Base-by-base conservation (phyloP, 2,888 invertebrate genomes). In the Panorpa germanica region DNA sequence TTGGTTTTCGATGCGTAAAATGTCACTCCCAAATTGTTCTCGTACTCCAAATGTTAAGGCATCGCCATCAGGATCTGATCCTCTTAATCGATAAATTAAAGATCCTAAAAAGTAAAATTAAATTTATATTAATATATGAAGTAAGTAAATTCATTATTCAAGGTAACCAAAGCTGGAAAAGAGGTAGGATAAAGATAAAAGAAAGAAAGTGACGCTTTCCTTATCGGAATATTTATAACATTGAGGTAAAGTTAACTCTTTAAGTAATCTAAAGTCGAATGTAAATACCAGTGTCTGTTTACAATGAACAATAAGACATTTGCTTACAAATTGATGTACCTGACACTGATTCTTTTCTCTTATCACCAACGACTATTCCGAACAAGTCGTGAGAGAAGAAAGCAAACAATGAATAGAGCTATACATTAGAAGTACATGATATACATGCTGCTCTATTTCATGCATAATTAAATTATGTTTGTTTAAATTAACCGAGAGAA, bases 1-100 rank as follows among this genome's bases (percentile, higher is more conserved):
- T 43, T 70, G 65, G 55, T 73, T 80, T 60, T 85, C 80, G 44
- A 90, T 71, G 49, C 74, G 66, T 49, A 90, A 70, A 39, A 88
- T 70, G 52, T 83, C 78, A 53, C 78, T 77, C 44, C 77, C 81
- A 27, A 71, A 64, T 42, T 81, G 75, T 39, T 78, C 71, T 45
- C 73, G 65, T 36, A 86, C 68, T 30, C 85, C 86, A 53, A 90
- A 90, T 41, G 63, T 68, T 39, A 90, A 55, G 32, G 65, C 57
- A 57, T 90, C 88, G 36, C 80, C 81, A 47, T 90, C 90, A 16
- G 80, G 75, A 60, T 90, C 90, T 41, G 68, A 63, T 41, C 80
- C 90, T 46, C 69, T 64, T 36, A 90, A 61, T 37, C 73, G 70
- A 60, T 83, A 82, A 48, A 90, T 78, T 41, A 80, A 56, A 40